phyloP scores from a whole-genome alignment of 2,888 invertebrate species.

The Antheraea assamensis region DNA sequence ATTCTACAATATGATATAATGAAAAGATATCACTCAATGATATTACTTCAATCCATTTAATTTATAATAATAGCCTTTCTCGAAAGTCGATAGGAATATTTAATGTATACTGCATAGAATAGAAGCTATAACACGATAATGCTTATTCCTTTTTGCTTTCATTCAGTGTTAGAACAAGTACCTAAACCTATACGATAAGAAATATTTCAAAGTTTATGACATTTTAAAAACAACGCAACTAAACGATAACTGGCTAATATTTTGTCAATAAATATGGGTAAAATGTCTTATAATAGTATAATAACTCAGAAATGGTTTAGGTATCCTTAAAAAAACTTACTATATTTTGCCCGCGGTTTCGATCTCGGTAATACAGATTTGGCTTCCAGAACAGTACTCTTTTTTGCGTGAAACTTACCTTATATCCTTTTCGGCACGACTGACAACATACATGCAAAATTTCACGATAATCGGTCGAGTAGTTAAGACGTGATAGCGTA shows the following conservation, averaged over 20 bases:
- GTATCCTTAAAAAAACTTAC: too few relatives aligned
- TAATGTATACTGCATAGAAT: neutral
- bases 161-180: neutral
- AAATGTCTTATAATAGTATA: too few relatives aligned
- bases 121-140: neutral
- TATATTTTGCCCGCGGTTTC: too few relatives aligned
- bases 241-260: neutral
- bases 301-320: too few relatives aligned
- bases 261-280: neutral
- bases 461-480: too few relatives aligned
- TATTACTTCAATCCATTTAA: slow-evolving; percentile 8
- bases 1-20: neutral
- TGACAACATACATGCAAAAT: too few relatives aligned
- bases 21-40: neutral
- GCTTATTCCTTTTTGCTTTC: neutral
- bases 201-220: neutral
- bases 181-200: neutral
- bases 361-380: too few relatives aligned
- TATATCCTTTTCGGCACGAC: too few relatives aligned
- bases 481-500: too few relatives aligned
- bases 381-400: too few relatives aligned
- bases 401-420: too few relatives aligned
- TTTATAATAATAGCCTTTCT: neutral
- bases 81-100: neutral
- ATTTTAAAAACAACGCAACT: neutral